Base-by-base conservation (phyloP, 2,888 invertebrate genomes). In the Leptinotarsa juncta region DNA sequence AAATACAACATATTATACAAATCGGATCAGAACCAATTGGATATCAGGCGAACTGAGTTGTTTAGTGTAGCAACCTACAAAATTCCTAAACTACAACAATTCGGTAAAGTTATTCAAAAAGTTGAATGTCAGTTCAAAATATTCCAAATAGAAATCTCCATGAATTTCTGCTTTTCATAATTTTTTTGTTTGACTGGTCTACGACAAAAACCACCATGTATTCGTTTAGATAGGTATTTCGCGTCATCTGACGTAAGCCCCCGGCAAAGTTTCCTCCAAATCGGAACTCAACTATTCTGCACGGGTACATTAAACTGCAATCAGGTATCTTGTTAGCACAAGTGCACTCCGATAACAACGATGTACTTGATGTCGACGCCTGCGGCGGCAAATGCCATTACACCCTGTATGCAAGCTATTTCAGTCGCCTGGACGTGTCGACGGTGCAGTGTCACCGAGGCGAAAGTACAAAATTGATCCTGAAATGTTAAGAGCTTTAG, bases 321-420 rank as follows among this genome's bases (percentile, higher is more conserved):
- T 62, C 62, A 62, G n/a, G 62, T 18, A 62, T 62, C 42, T 62
- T 18, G 62, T 62, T 62, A 42, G 42, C 62, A 32, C n/a, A 42
- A 62, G 62, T 62, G 62, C 62, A 62, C 26, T 42, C 62, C 18
- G 42, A 42, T 62, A 32, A 26, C 32, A 32, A 32, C n/a, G 62
- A 62, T 62, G 62, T 57, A 57, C 20, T 42, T 42, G 26, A 15
- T 32, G 20, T 62, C 16, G 4, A 32, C 32, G 32, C 62, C n/a
- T 26, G 12, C n/a, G 42, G 62, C 42, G 18, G 32, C 14, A 42
- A 62, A 62, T 42, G 32, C n/a, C 62, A 62, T 62, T 62, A 62
- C 62, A 62, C 62, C 42, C 62, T n/a, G 62, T 62, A 26, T 62
- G 16, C 57, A 14, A 57, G 57, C 57, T 57, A 57, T 57, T 20